A percentile compares a stretch with the other conserved stretches of the same genome.
Conservation (phyloP, 2,797 vertebrate species). For the Enteromius thamalakanensis region DNA sequence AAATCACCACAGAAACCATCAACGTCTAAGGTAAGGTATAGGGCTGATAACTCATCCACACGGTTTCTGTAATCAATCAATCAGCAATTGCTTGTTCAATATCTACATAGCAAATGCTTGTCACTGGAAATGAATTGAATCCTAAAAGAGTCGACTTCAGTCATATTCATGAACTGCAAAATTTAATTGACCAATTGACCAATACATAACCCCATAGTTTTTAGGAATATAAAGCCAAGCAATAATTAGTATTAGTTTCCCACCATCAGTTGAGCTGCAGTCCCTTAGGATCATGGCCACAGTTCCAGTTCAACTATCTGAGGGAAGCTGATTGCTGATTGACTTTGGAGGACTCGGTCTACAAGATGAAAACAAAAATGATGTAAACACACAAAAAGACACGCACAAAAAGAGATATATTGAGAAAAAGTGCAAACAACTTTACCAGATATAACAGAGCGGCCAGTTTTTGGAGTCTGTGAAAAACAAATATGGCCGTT, state of each 20-base stretch:
- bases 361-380: background rate
- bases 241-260: background rate
- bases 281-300: conserved; percentile 1
- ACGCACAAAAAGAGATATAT: conserved; percentile 8
- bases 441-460: background rate
- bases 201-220: too few species aligned
- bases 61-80: background rate
- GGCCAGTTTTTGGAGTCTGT: background rate
- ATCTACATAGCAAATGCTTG: background rate
- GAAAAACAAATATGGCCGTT: background rate
- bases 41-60: background rate
- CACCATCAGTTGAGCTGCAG: background rate
- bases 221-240: background rate
- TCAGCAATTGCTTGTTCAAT: background rate
- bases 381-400: background rate
- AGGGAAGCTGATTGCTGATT: background rate
- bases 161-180: background rate
- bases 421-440: background rate
- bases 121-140: background rate
- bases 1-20: background rate
- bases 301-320: conserved; percentile 6
- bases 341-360: background rate
- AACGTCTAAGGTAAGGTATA: background rate
- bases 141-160: background rate
- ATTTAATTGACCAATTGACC: background rate